A percentile compares a stretch with the other conserved stretches of the same genome.
Evolutionary conservation across 2,888 invertebrate species (phyloP).

Genomic region (Sussaba pulchella): DNA sequence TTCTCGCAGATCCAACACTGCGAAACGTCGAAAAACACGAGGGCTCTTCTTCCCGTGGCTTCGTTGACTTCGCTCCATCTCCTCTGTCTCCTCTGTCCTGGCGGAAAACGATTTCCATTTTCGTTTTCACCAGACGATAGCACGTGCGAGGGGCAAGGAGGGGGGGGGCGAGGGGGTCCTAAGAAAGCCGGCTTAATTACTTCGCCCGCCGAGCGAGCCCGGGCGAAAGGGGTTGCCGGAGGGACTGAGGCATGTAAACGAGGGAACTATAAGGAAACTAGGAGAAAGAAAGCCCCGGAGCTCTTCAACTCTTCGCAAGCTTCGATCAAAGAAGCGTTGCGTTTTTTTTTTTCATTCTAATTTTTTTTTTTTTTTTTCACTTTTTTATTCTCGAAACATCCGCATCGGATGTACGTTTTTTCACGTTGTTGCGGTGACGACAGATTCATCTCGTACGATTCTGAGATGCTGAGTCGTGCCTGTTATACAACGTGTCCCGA

Average conservation of each 20-base stretch:
- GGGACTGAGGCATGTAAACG: slow-evolving; percentile 50
- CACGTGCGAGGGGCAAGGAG: no score
- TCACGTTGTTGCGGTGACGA: background rate
- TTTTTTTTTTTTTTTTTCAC: no score
- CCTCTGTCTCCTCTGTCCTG: no score
- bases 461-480: slow-evolving; percentile 16
- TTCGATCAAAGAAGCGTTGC: slow-evolving; percentile 17
- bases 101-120: slow-evolving; percentile 63
- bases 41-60: slow-evolving; percentile 47
- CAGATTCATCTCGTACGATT: slow-evolving; percentile 1
- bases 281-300: slow-evolving; percentile 12
- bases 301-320: slow-evolving; percentile 27
- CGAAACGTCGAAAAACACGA: slow-evolving; percentile 35
- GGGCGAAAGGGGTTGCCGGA: background rate
- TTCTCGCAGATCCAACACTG: slow-evolving; percentile 14
- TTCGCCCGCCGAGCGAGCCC: slow-evolving; percentile 23
- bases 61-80: slow-evolving; percentile 25
- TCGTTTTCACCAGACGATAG: slow-evolving; percentile 55
- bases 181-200: slow-evolving; percentile 63
- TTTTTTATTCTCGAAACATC: slow-evolving; percentile 31
- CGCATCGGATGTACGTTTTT: slow-evolving; percentile 35
- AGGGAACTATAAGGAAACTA: slow-evolving; percentile 12
- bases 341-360: slow-evolving; percentile 29
- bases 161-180: no score
- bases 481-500: no score